These are phyloP conservation scores for Gryon sp. DNA, from an alignment of 1,140 invertebrate species.

Conservation along the genomic window DNA sequence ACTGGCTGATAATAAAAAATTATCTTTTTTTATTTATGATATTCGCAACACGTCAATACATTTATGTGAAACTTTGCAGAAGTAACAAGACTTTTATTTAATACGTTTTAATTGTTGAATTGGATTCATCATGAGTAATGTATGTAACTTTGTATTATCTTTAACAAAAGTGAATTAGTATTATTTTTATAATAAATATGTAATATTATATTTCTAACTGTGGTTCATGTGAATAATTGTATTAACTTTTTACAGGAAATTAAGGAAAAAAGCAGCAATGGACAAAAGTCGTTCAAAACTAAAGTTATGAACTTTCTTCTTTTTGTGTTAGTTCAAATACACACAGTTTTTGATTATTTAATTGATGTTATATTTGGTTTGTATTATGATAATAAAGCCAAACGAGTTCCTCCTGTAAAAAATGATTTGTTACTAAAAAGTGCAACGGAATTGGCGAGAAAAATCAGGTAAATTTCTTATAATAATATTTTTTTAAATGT, in stretches of 20 bases:
- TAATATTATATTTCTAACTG: not conserved
- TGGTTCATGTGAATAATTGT: not conserved
- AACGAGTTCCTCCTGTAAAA: slow-evolving; percentile 81
- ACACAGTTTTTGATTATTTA: slow-evolving; percentile 74
- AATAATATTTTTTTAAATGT: not conserved
- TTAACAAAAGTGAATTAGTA: no score
- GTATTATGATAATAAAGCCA: slow-evolving; percentile 80
- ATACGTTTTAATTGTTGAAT: no score
- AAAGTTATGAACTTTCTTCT: slow-evolving; percentile 54
- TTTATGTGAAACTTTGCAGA: no score
- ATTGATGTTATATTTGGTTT: slow-evolving; percentile 79
- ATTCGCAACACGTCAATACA: no score
- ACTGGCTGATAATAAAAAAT: no score
- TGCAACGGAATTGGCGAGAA: slow-evolving; percentile 82
- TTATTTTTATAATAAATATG: not conserved
- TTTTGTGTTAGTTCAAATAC: slow-evolving; percentile 70
- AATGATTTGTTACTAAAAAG: slow-evolving; percentile 83
- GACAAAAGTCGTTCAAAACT: slow-evolving; percentile 54
- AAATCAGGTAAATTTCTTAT: slow-evolving; percentile 80
- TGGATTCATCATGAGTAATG: no score
- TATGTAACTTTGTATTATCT: no score
- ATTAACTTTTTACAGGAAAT: slow-evolving; percentile 21
- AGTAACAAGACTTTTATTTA: no score
- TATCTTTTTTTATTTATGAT: no score
- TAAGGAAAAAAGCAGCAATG: slow-evolving; percentile 12